A percentile compares a stretch with the other conserved stretches of the same genome.
Evolutionary conservation across 2,797 vertebrate species (phyloP).

Genomic region (Tiaroga cobitis): DNA sequence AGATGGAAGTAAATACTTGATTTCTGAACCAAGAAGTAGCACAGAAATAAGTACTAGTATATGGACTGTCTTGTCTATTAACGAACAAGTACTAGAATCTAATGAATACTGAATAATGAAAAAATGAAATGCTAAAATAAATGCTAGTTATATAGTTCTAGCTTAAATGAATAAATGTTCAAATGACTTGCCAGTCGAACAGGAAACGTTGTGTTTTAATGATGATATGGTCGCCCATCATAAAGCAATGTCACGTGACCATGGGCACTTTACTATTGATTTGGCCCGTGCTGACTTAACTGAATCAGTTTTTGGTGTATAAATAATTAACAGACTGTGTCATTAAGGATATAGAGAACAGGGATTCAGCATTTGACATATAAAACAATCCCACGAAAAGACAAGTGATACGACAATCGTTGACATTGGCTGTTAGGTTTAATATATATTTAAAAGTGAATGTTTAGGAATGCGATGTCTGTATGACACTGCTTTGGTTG

Average conservation of each 20-base stretch:
- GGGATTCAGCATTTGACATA: constrained; percentile 6
- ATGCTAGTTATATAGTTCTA: neutral
- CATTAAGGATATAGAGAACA: constrained; percentile 38
- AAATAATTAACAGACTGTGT: constrained; percentile 47
- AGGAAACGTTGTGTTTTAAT: neutral
- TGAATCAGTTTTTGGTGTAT: constrained; percentile 46
- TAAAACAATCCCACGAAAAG: neutral
- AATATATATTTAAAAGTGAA: neutral
- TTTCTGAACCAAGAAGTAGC: neutral
- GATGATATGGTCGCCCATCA: constrained; percentile 7
- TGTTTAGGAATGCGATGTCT: neutral
- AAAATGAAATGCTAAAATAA: neutral
- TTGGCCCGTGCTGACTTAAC: constrained; percentile 40
- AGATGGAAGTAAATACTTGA: neutral
- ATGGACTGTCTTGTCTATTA: neutral
- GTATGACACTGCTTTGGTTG: neutral
- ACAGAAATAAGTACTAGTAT: neutral
- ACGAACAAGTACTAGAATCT: neutral
- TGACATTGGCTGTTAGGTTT: neutral
- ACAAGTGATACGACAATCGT: neutral
- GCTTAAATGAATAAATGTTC: constrained; percentile 5
- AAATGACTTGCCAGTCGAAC: neutral
- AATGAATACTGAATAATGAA: neutral
- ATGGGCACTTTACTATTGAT: constrained; percentile 47
- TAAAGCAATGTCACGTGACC: constrained; percentile 34